These are phyloP conservation scores for Rhodophaea formosa DNA, from an alignment of 2,888 invertebrate species.

Conservation along the genomic window DNA sequence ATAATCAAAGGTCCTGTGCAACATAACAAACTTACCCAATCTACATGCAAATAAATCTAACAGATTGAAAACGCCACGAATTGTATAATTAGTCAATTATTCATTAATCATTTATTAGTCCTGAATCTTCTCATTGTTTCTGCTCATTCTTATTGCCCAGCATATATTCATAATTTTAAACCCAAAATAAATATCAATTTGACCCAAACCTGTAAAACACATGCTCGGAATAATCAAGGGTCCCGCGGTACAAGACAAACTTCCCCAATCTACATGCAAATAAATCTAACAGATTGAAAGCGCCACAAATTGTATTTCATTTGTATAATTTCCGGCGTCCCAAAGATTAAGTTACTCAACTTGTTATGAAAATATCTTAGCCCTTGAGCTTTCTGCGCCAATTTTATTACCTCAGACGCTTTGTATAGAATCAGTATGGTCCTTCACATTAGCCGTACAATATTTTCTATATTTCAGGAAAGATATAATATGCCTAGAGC, in stretches of 20 bases:
- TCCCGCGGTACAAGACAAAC: constrained; percentile 35
- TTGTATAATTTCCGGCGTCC: constrained; percentile 52
- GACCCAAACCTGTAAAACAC: too few relatives aligned
- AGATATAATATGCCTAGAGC: too few relatives aligned
- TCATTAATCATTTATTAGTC: too few relatives aligned
- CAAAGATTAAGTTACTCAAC: constrained; percentile 42
- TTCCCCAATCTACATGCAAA: constrained; percentile 69
- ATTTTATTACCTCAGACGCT: constrained; percentile 1
- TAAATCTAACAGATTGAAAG: constrained; percentile 68
- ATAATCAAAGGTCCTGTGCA: neutral
- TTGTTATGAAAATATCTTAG: constrained; percentile 45
- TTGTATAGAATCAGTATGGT: neutral
- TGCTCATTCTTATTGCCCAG: too few relatives aligned
- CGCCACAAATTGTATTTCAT: constrained; percentile 58
- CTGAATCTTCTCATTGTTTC: too few relatives aligned
- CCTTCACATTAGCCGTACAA: too few relatives aligned
- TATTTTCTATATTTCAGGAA: too few relatives aligned
- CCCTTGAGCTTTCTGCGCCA: constrained; percentile 15
- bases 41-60: too few relatives aligned
- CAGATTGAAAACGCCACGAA: constrained; percentile 37
- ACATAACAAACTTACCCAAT: too few relatives aligned
- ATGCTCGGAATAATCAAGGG: neutral
- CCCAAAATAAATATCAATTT: too few relatives aligned
- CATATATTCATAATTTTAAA: too few relatives aligned
- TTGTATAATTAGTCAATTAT: too few relatives aligned